Evolutionary conservation across 2,113 vertebrate genomes (phyloP).

Genomic region (Platysternon megacephalum): DNA sequence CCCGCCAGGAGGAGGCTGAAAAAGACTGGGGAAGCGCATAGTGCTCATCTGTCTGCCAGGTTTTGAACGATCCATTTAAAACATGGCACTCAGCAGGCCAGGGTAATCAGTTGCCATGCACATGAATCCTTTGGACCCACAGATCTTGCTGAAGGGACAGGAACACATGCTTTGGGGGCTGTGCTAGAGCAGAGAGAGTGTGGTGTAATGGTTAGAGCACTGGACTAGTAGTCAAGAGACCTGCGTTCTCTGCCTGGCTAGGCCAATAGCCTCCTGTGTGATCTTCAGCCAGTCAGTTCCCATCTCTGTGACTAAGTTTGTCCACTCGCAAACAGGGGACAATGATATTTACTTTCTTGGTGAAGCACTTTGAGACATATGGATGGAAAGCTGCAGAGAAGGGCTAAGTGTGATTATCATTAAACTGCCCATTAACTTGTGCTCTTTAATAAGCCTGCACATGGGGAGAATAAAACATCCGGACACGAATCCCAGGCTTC

Average conservation of each 20-base stretch:
- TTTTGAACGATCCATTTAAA: background rate
- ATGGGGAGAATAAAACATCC: background rate
- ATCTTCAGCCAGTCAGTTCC: background rate
- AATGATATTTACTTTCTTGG: background rate
- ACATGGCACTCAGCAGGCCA: background rate
- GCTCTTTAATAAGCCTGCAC: conserved; percentile 1
- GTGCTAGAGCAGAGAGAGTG: background rate
- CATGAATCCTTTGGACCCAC: background rate
- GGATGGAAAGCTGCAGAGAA: background rate
- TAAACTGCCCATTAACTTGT: background rate
- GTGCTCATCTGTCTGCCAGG: background rate
- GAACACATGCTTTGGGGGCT: background rate
- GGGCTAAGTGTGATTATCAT: background rate
- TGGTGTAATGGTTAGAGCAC: background rate
- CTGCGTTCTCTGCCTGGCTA: background rate
- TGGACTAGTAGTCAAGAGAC: background rate
- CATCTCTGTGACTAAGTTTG: background rate
- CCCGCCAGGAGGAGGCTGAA: background rate
- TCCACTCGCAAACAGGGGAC: background rate
- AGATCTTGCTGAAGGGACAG: background rate
- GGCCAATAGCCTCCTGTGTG: background rate
- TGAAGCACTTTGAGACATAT: background rate
- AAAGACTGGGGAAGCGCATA: background rate
- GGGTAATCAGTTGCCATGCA: background rate
- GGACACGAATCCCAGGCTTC: background rate